Base-by-base conservation (phyloP, 2,797 vertebrate genomes). In the Galaxias olidus region DNA sequence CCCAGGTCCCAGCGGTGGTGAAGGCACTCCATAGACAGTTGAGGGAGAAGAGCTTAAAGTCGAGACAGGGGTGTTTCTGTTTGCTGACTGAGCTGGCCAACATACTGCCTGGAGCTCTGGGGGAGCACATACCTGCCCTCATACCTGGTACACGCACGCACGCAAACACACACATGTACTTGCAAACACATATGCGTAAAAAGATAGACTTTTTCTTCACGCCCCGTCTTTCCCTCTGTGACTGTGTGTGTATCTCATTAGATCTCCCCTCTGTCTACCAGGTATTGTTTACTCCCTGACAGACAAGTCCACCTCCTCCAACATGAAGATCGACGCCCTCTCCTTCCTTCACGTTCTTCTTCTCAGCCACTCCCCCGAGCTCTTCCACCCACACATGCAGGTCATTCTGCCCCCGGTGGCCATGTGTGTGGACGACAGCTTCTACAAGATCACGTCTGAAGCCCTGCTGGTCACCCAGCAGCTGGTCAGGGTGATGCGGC, bases 381-480 rank as follows among this genome's bases (percentile, higher is more conserved):
- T 90, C 51, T 96, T 98, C 85, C 94, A 97, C 63, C 86, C 93
- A 1, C 94, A 97, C 74, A 86, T 98, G 73, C 92, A 92, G 69
- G 90, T 78, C 40, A 77, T 96, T 47, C 65, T 98, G 48, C 93
- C 95, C 4, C 88, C 94, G 0, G 91, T 98, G 49, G 90, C 95
- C 56, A 66, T 88, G 4, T 97, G 96, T 14, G 87, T 98, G 0
- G 93, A 94, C 18, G 96, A 98, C 85, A 83, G 92, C 1, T 98
- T 98, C 81, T 98, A 97, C 72, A 98, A 98, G 84, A 96, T 98
- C 68, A 95, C 94, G 0, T 96, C 96, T 0, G 96, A 98, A 79
- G 95, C 96, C 59, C 87, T 98, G 69, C 90, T 96, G 63, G 96
- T 97, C 51, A 89, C 91, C 10, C 96, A 96, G 86, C 95, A 98